phyloP scores from a whole-genome alignment of 92 coral and sea anemone species.

The Porites divaricata region DNA sequence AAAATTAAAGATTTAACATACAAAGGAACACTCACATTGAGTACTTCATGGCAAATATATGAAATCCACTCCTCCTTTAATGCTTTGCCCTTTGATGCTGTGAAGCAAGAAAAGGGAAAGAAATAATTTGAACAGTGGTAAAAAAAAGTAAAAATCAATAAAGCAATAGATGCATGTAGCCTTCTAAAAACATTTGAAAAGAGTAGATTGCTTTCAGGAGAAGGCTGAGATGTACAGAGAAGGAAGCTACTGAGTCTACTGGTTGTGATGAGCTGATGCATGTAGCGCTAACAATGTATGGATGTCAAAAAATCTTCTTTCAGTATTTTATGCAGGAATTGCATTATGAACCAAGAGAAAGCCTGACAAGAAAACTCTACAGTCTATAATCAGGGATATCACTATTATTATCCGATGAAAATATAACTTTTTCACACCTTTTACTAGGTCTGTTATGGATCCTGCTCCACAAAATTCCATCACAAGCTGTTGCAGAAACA shows the following conservation, averaged over 20 bases:
- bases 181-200: background rate
- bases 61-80: constrained; percentile 99
- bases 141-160: background rate
- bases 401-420: no score
- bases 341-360: no score
- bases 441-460: constrained; percentile 98
- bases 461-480: constrained; percentile 99
- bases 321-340: no score
- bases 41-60: constrained; percentile 93
- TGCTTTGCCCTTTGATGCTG: constrained; percentile 96
- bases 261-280: no score
- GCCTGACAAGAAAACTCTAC: no score
- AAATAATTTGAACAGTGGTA: background rate
- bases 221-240: no score
- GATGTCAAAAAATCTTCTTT: no score
- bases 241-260: no score
- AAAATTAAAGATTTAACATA: no score
- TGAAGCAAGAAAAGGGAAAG: background rate
- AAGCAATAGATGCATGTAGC: background rate
- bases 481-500: constrained; percentile 75
- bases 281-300: no score
- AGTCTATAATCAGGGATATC: no score
- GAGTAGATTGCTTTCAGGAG: background rate
- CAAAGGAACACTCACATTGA: constrained; percentile 76
- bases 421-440: constrained; percentile 68